Base-by-base conservation (phyloP, 1,140 invertebrate genomes). In the Scaptomyza montana region DNA sequence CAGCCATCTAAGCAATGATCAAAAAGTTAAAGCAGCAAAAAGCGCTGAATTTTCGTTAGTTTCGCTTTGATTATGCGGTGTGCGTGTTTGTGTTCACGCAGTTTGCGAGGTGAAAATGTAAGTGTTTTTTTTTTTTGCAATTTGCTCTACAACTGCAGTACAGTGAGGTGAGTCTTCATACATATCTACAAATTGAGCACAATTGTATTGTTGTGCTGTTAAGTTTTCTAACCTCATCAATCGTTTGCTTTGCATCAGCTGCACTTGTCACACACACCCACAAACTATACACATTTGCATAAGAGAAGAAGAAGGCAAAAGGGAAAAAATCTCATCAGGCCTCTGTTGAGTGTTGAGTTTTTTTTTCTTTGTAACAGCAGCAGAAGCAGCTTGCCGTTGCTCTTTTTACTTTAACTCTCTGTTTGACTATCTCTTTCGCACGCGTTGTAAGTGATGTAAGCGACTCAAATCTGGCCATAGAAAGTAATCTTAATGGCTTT, bases 401-500 rank as follows among this genome's bases (percentile, higher is more conserved):
- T 36, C 28, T 47, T 41, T 41, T 60, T 16, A 1, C 67, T 43
- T 54, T 12, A 55, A 53, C 36, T 21, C 61, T 0, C 28, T 7
- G 2, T 6, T 13, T 36, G 0, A 6, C 30, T 39, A 30, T 36
- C 30, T 39, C 45, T 36, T 21, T 67, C 16, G 19, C 30, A 21
- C 49, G 5, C 19, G 3, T 12, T 3, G 41, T 45, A 30, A 21
- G 19, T 59, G 46, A 39, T 39, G 53, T 41, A 8, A 50, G 43
- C 70, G 45, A 51, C 63, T 68, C 57, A 82, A 84, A 79, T 89
- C 82, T 77, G 77, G 70, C 66, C 73, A 69, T 84, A 89, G 85
- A 87, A 89, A 84, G 84, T 87, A 87, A 87, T 87, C 84, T 89
- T 87, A 87, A 87, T 87, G 84, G 84, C 60, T 89, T 87, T 87